Base-by-base conservation (phyloP, 2,797 vertebrate species). In the Melanotaenia maccullochi region DNA sequence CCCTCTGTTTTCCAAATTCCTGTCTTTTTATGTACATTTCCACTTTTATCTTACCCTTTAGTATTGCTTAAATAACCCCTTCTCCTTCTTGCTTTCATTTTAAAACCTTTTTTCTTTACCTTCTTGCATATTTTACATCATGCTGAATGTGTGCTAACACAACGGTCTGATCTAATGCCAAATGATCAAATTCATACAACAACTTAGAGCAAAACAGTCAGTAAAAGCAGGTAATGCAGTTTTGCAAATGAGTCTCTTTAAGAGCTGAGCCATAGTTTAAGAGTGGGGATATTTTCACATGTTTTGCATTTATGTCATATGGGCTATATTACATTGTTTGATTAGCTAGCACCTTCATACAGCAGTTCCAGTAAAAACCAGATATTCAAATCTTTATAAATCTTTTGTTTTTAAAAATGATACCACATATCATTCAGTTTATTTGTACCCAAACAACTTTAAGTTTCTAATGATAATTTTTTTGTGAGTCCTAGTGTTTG, bases 171-270 rank as follows among this genome's bases (percentile, higher is more conserved):
- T 38, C 12, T 24, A 47, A 55, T 24, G 8, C 22, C 60, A 33
- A 30, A 30, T 30, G 28, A 30, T 30, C 28, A 30, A 44, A 61
- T 9, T 20, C 60, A 68, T 24, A 22, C 22, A 42, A 30, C 32
- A 18, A 42, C 11, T 13, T 14, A 6, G 36, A 38, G 11, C 36
- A 68, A 16, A 69, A 58, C 28, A 60, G 24, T 42, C 30, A 65
- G 60, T 60, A 52, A 74, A 68, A 38, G 33, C 16, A 60, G 33
- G 24, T 32, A 25, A 78, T 44, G 32, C 7, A 66, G 42, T 68
- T 42, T 69, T 40, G 33, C 38, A 73, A 63, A 52, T 61, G 0
- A 1, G 1, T 57, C 36, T 52, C 4, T 61, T 32, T 4, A 28
- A 38, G 35, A 61, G 5, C 35, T 30, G 35, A 40, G 9, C n/a